These are phyloP conservation scores for Beris chalybata DNA, from an alignment of 2,888 invertebrate genomes.

Conservation along the genomic window DNA sequence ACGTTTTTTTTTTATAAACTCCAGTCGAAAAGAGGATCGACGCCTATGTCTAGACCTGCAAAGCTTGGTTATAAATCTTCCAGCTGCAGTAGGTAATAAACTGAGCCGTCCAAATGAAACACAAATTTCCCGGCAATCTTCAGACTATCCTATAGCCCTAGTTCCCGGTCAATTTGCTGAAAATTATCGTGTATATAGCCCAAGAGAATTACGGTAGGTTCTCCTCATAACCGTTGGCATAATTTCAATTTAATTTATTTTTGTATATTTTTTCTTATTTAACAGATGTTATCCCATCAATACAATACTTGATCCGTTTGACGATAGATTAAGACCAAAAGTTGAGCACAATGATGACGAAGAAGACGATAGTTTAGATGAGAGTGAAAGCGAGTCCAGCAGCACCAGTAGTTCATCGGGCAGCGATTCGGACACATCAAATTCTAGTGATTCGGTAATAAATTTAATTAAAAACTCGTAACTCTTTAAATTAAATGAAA, in stretches of 20 bases:
- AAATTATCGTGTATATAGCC: constrained; percentile 75
- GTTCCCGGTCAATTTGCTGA: constrained; percentile 97
- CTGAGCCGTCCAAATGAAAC: constrained; percentile 46
- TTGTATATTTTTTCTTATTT: constrained; percentile 19
- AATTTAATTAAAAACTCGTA: background rate
- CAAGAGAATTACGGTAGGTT: constrained; percentile 72
- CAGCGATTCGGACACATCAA: constrained; percentile 38
- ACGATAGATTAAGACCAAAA: constrained; percentile 18
- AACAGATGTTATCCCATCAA: constrained; percentile 87
- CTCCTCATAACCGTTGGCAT: constrained; percentile 7
- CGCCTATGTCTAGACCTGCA: constrained; percentile 90
- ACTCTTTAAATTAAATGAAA: background rate
- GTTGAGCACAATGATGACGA: constrained; percentile 42
- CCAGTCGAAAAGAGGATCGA: constrained; percentile 68
- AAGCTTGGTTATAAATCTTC: constrained; percentile 82
- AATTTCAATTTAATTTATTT: constrained; percentile 25
- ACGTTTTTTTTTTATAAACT: constrained; percentile 10
- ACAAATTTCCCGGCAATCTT: constrained; percentile 49
- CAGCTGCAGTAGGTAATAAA: constrained; percentile 59
- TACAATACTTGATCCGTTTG: constrained; percentile 66
- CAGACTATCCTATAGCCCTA: constrained; percentile 86
- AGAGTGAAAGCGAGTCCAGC: constrained; percentile 47
- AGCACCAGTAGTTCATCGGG: constrained; percentile 40
- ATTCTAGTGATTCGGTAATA: constrained; percentile 41
- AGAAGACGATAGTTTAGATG: constrained; percentile 53